Evolutionary conservation across 2,888 invertebrate genomes (phyloP).

Genomic region (Drosophila flavopinicola): DNA sequence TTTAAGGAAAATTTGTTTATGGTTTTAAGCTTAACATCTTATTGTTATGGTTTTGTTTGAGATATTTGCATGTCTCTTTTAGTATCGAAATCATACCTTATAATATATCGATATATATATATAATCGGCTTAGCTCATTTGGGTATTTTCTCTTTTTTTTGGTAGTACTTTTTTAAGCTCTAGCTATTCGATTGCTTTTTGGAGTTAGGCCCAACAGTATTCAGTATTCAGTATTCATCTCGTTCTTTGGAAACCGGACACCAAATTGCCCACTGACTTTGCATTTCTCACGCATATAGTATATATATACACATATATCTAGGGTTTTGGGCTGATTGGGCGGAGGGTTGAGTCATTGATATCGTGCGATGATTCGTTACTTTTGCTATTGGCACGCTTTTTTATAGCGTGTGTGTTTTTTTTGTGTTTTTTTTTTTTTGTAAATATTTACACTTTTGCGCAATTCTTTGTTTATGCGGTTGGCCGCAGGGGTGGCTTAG

Average conservation of each 20-base stretch:
- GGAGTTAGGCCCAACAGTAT: too few relatives aligned
- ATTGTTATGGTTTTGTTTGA: too few relatives aligned
- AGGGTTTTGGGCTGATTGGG: not conserved
- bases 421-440: slow-evolving; percentile 14
- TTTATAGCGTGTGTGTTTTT: slow-evolving; percentile 22
- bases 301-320: not conserved
- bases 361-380: slow-evolving; percentile 48
- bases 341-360: slow-evolving; percentile 36
- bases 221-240: slow-evolving; percentile 3
- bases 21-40: too few relatives aligned
- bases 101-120: too few relatives aligned
- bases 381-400: slow-evolving; percentile 45
- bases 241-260: slow-evolving; percentile 11
- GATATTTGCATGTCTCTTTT: too few relatives aligned
- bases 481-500: not conserved
- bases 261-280: slow-evolving; percentile 15
- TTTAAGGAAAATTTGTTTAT: too few relatives aligned
- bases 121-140: too few relatives aligned
- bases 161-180: too few relatives aligned
- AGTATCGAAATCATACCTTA: too few relatives aligned
- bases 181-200: too few relatives aligned
- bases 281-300: slow-evolving; percentile 54
- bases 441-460: slow-evolving; percentile 52
- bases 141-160: too few relatives aligned
- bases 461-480: slow-evolving; percentile 1